Evolutionary conservation across 2,797 vertebrate genomes (phyloP).

Genomic region (Linurgus olivaceus): DNA sequence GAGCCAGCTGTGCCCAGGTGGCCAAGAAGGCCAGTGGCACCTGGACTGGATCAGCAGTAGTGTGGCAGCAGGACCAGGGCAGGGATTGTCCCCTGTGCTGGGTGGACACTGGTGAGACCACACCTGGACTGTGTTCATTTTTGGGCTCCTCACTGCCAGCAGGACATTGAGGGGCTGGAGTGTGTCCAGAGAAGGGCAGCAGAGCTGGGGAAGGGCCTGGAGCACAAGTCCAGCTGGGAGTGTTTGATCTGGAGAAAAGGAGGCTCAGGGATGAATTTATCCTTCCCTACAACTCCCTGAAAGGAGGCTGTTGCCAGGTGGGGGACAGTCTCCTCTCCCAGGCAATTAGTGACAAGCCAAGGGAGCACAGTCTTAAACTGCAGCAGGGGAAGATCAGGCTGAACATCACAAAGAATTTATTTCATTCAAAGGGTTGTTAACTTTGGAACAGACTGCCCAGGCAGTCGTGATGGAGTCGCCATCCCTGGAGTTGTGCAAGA

Average conservation of each 20-base stretch:
- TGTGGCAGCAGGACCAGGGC: not conserved
- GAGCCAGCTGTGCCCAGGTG: not conserved
- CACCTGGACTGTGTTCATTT: not conserved
- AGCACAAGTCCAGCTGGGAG: not conserved
- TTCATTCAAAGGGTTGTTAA: not conserved
- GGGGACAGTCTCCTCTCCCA: not conserved
- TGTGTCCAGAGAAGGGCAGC: rapidly evolving
- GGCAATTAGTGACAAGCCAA: too few relatives aligned
- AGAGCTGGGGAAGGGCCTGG: not conserved
- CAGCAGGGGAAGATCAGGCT: not conserved
- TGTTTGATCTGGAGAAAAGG: not conserved
- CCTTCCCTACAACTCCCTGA: not conserved
- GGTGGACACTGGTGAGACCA: rapidly evolving
- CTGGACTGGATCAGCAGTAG: rapidly evolving
- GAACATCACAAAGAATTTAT: not conserved
- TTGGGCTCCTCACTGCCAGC: not conserved
- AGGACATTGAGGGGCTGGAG: not conserved
- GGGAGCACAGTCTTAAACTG: not conserved
- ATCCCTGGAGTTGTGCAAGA: not conserved
- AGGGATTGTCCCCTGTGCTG: rapidly evolving
- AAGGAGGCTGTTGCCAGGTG: not conserved
- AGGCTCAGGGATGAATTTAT: not conserved
- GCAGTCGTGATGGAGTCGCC: not conserved
- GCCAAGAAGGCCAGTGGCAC: rapidly evolving
- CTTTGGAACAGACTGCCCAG: rapidly evolving